phyloP scores from a whole-genome alignment of 1,140 invertebrate genomes.

The Drosophila guanche region DNA sequence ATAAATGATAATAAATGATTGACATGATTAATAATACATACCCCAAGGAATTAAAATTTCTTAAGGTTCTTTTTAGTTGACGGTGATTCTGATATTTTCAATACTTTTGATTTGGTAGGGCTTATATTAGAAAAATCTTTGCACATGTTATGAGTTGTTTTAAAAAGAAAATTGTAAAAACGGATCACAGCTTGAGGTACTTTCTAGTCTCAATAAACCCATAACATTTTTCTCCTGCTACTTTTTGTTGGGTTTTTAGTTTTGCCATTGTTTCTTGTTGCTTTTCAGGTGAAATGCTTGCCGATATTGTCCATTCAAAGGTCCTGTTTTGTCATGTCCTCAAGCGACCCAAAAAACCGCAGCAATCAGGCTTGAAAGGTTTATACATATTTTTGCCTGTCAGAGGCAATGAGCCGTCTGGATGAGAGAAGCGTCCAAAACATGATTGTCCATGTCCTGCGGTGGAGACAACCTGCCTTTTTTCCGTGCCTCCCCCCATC shows the following conservation, averaged over 20 bases:
- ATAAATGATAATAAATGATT: too few species aligned
- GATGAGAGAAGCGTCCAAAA: neutral
- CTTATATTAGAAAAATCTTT: too few species aligned
- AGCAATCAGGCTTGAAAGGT: slow-evolving; percentile 41
- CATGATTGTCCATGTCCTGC: slow-evolving; percentile 34
- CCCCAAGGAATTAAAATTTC: too few species aligned
- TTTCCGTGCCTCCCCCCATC: neutral
- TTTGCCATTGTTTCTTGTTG: slow-evolving; percentile 20
- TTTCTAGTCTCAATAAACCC: too few species aligned
- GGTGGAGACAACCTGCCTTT: slow-evolving; percentile 2
- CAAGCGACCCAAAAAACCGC: slow-evolving; percentile 34
- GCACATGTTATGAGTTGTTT: too few species aligned
- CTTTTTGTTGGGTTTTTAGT: slow-evolving; percentile 12
- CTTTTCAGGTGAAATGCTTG: slow-evolving; percentile 48
- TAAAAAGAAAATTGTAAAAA: too few species aligned
- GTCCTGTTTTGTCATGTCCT: neutral
- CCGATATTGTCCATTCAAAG: slow-evolving; percentile 41
- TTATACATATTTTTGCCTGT: slow-evolving; percentile 28
- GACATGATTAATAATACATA: too few species aligned
- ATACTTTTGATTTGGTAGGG: too few species aligned
- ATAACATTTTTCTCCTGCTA: neutral
- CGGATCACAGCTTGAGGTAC: too few species aligned
- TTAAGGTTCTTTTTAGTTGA: too few species aligned
- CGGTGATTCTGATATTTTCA: too few species aligned
- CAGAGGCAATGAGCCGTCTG: slow-evolving; percentile 45